Conservation (phyloP, 2,797 vertebrate species). For the Gallinago solitaria region DNA sequence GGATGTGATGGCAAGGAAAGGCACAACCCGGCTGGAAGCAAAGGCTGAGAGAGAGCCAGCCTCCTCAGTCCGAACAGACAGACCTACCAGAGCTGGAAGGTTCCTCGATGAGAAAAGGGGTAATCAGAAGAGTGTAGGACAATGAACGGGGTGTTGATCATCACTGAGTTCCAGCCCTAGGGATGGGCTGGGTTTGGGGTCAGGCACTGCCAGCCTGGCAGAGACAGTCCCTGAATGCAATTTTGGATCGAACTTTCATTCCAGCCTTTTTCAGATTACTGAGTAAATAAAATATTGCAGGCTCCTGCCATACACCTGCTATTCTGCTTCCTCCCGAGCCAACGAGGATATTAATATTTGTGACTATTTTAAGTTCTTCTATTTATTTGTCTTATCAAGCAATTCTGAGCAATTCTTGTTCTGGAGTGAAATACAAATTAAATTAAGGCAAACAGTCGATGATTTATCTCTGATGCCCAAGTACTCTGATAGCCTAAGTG, state of each 20-base stretch:
- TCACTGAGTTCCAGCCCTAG: neutral
- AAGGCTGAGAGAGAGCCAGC: neutral
- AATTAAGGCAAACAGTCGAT: constrained; percentile 48
- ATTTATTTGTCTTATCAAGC: constrained; percentile 20
- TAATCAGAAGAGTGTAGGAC: neutral
- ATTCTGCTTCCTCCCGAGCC: neutral
- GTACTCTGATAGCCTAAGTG: constrained; percentile 6
- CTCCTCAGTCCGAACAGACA: neutral
- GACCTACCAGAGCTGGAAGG: neutral
- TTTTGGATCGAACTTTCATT: neutral
- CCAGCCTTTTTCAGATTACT: neutral
- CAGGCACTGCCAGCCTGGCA: neutral
- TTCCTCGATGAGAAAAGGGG: constrained; percentile 30
- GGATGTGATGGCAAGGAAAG: neutral
- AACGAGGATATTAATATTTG: neutral
- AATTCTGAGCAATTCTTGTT: constrained; percentile 19
- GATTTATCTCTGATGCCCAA: constrained; percentile 53
- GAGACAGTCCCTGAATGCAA: neutral
- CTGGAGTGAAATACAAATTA: constrained; percentile 53
- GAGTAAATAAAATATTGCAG: neutral
- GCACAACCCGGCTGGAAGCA: neutral
- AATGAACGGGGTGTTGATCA: constrained; percentile 14
- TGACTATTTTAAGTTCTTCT: constrained; percentile 27
- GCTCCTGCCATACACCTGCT: neutral
- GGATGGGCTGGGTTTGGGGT: neutral